These are phyloP conservation scores for Phengaris alcon DNA, from an alignment of 2,888 invertebrate species.

Conservation along the genomic window DNA sequence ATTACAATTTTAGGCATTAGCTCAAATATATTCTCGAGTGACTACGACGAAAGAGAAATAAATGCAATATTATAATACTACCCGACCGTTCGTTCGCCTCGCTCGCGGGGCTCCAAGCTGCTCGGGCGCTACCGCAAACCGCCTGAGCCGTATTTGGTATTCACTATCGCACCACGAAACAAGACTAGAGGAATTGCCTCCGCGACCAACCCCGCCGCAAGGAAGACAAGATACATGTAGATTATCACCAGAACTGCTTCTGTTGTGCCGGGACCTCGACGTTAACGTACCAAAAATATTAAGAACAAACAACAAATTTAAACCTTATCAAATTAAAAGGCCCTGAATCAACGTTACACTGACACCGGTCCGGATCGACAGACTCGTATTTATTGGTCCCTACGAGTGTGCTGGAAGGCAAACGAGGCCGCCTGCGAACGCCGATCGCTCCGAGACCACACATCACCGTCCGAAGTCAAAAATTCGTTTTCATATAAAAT, in stretches of 20 bases:
- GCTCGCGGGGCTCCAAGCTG: constrained; percentile 70
- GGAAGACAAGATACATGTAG: constrained; percentile 78
- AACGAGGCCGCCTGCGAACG: constrained; percentile 39
- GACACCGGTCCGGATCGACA: constrained; percentile 31
- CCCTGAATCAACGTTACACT: constrained; percentile 68
- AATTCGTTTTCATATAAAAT: constrained; percentile 33
- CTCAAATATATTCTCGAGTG: constrained; percentile 77
- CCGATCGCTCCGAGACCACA: constrained; percentile 32
- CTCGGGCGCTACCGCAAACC: constrained; percentile 59
- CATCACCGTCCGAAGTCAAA: constrained; percentile 32
- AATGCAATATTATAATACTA: constrained; percentile 79
- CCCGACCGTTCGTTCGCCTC: constrained; percentile 64
- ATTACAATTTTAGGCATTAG: constrained; percentile 79
- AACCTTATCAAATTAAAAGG: constrained; percentile 72
- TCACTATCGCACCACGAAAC: constrained; percentile 75
- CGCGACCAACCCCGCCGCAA: constrained; percentile 61
- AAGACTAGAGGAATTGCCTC: constrained; percentile 74
- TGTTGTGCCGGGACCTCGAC: constrained; percentile 63
- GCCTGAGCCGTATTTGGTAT: constrained; percentile 77
- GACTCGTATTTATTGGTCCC: constrained; percentile 48
- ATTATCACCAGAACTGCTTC: constrained; percentile 72
- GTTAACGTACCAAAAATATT: constrained; percentile 69
- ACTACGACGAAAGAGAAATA: constrained; percentile 77
- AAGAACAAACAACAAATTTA: constrained; percentile 66
- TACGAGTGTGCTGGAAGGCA: constrained; percentile 42